Base-by-base conservation (phyloP, 2,888 invertebrate genomes). In the Cyrtodaria siliqua region DNA sequence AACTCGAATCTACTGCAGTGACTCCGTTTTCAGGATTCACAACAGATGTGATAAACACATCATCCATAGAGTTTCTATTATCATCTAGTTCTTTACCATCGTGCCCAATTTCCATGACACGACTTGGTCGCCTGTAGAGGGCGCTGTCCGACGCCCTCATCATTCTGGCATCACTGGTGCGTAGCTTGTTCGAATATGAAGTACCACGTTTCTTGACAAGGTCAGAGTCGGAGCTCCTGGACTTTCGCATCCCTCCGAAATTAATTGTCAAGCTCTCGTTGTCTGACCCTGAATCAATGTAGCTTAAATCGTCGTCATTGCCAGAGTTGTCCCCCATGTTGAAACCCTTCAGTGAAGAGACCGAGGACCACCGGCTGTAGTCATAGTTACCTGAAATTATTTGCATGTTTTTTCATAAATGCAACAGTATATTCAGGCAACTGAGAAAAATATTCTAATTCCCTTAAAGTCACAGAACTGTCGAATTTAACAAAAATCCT, bases 281-380 rank as follows among this genome's bases (percentile, higher is more conserved):
- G 50, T 86, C 86, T 1, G 79, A 80, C 23, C 72, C 81, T n/a
- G 66, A 67, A 56, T 84, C 86, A 4, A 76, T 82, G 57, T 75
- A 85, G 20, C 69, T 62, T 24, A 77, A 57, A 38, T 61, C 60
- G 24, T 68, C 68, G 2, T 72, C 81, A 24, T 60, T 68, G 33
- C 66, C 70, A 52, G 76, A 83, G 49, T 60, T 67, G 49, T 78
- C 82, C 33, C 66, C 83, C 52, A 81, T 73, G 20, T 55, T 56
- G 20, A 63, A 82, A 61, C 78, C 83, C 70, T 76, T 78, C 44
- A 76, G 50, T 57, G 72, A 69, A 4, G 68, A 63, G 2, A 69
- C 76, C 26, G 74, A 84, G 20, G 79, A 63, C 64, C 74, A 68
- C 24, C 71, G 71, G 47, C 60, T 50, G 20, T 64, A 59, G 14